Evolutionary conservation across 2,888 invertebrate genomes (phyloP).

Genomic region (Miltochrista miniata): DNA sequence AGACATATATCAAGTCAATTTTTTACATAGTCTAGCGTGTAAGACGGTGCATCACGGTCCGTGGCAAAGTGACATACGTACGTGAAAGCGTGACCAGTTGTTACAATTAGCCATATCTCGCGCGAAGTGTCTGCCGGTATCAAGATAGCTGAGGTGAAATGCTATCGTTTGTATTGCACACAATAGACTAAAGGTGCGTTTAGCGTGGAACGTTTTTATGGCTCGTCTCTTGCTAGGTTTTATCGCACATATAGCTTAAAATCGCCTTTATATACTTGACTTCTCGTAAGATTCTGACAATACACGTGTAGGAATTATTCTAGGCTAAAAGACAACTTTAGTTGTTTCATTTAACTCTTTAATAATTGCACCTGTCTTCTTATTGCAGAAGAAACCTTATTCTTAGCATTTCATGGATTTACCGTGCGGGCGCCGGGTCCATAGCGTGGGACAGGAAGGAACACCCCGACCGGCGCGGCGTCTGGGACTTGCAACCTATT

Average conservation of each 20-base stretch:
- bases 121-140: constrained; percentile 41
- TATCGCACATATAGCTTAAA: not conserved
- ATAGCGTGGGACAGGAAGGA: no score
- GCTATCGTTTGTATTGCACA: constrained; percentile 52
- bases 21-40: not conserved
- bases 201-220: not conserved
- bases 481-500: no score
- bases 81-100: constrained; percentile 59
- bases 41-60: constrained; percentile 1
- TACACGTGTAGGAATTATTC: no score
- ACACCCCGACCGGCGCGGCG: no score
- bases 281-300: no score
- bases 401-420: no score
- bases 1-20: not conserved
- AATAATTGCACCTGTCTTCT: no score
- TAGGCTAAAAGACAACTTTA: no score
- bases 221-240: not conserved
- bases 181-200: constrained; percentile 29
- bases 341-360: no score
- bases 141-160: constrained; percentile 60
- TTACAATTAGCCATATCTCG: constrained; percentile 50
- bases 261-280: no score
- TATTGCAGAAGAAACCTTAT: no score
- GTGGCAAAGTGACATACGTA: constrained; percentile 26
- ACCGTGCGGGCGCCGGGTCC: no score